These are phyloP conservation scores for Chloropsis cyanopogon DNA, from an alignment of 2,113 vertebrate species.

Conservation along the genomic window DNA sequence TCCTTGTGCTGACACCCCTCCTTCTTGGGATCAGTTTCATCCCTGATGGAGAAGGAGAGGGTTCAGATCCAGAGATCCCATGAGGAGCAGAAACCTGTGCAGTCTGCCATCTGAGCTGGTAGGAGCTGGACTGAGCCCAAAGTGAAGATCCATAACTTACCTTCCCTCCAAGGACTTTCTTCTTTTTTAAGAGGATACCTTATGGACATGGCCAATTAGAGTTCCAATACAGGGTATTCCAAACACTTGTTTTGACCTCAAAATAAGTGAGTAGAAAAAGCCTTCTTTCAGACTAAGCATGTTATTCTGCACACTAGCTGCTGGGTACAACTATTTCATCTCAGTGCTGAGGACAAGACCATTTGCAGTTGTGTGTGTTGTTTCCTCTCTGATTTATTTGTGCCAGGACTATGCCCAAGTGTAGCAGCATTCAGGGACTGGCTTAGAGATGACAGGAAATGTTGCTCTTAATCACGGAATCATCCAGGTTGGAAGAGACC, in stretches of 20 bases:
- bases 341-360: background rate
- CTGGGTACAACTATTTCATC: background rate
- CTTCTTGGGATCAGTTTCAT: background rate
- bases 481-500: background rate
- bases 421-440: background rate
- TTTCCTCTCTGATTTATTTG: background rate
- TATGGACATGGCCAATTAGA: background rate
- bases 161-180: background rate
- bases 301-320: background rate
- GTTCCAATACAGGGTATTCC: background rate
- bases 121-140: background rate
- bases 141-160: background rate
- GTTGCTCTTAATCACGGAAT: background rate
- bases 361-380: background rate
- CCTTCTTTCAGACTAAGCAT: rapidly evolving
- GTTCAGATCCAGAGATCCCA: background rate
- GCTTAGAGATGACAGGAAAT: background rate
- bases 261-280: background rate
- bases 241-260: background rate
- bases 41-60: background rate
- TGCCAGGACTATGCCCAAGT: background rate
- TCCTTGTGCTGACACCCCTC: background rate
- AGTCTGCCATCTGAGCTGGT: background rate
- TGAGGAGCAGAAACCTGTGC: background rate
- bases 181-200: background rate